Evolutionary conservation across 2,888 invertebrate species (phyloP), one percentile per base, ranked within the genome.

Genomic region (Seira ritae): DNA sequence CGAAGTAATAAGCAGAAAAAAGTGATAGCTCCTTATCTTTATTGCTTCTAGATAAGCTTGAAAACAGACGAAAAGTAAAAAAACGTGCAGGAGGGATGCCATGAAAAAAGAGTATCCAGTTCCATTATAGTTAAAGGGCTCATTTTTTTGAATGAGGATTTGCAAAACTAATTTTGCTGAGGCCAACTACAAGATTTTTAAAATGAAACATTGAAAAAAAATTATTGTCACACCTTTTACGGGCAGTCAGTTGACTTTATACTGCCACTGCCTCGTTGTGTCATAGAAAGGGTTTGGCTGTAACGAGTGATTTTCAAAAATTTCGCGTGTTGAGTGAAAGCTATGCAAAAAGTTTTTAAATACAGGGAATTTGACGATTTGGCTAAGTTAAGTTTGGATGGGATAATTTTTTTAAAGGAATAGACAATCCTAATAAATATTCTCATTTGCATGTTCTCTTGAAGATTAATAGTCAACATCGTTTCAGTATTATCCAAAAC

Each of bases 31-130:
- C 0, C 37, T 79, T 66, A 79, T 79, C 79, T 80, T 73, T 80
- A 80, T 80, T 73, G 73, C 80, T 80, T 80, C 68, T 73, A 67
- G 80, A 80, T 80, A 80, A 80, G 8, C 1, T 19, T 12, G n/a
- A 62, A 8, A 62, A 62, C 2, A 62, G 20, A 10, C 19, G n/a
- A 62, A n/a, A 3, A 50, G 2, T 15, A n/a, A 62, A 62, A 4
- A 62, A 20, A n/a, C 19, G 22, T 8, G 2, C 2, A 62, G 12
- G 10, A 12, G 8, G 12, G n/a, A 62, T 20, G 62, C 1, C 17
- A 55, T 55, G 12, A 55, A 55, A 55, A 55, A 55, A 42, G 12
- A 42, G 42, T 42, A 42, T 42, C 42, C n/a, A n/a, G n/a, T n/a
- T n/a, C n/a, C n/a, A n/a, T n/a, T 42, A 42, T 12, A 42, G 42